A percentile compares a stretch with the other conserved stretches of the same genome.
Conservation (phyloP, 2,797 vertebrate species). For the Champsocephalus esox region DNA sequence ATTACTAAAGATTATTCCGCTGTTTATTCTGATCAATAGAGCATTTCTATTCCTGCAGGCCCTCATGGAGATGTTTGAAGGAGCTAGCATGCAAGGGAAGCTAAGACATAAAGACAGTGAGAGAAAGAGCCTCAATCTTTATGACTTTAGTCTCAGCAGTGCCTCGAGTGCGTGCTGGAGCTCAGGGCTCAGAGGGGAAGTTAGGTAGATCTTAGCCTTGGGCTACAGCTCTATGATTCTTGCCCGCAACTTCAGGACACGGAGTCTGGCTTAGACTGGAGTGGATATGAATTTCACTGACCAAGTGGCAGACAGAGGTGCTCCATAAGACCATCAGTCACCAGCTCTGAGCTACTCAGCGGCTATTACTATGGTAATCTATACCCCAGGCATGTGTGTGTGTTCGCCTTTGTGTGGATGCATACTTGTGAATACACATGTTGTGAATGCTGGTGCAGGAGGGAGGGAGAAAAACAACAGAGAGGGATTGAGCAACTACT, state of each 20-base stretch:
- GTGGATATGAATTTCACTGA: conserved; percentile 98
- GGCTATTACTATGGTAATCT: conserved; percentile 95
- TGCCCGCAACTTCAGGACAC: conserved; percentile 49
- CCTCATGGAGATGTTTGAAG: conserved; percentile 68
- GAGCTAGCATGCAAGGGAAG: conserved; percentile 71
- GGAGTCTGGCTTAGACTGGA: conserved; percentile 69
- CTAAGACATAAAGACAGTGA: conserved; percentile 64
- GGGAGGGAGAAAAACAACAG: conserved; percentile 58
- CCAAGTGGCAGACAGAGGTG: conserved; percentile 91
- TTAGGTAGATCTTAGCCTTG: conserved; percentile 64
- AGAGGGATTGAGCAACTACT: conserved; percentile 62
- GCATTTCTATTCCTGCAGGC: conserved; percentile 74
- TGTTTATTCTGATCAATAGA: conserved; percentile 91
- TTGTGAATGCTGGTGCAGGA: conserved; percentile 32
- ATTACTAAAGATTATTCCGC: conserved; percentile 95
- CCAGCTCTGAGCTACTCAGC: conserved; percentile 82
- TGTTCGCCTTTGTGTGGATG: conserved; percentile 11
- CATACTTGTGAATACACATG: conserved; percentile 35
- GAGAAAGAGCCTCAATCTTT: conserved; percentile 64
- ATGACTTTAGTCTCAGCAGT: conserved; percentile 62
- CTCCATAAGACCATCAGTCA: conserved; percentile 97
- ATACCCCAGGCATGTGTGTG: conserved; percentile 84
- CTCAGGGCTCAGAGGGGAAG: conserved; percentile 54
- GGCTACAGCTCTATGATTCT: conserved; percentile 57
- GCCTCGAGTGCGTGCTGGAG: conserved; percentile 54